Conservation (phyloP, 30 jellyfish, hydroid and myxozoan species). For the Pelagia noctiluca region DNA sequence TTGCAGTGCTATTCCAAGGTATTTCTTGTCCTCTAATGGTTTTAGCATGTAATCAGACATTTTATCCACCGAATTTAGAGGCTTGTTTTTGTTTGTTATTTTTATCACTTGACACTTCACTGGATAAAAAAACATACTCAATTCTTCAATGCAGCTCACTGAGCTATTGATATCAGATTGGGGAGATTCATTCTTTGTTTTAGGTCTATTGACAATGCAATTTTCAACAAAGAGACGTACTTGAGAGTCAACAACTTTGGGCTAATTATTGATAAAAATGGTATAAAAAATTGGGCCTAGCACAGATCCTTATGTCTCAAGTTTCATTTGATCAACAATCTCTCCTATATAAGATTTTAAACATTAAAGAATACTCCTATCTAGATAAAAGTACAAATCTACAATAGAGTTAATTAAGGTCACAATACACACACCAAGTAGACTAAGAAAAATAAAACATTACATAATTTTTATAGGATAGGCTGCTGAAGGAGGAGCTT, state of each 20-base stretch:
- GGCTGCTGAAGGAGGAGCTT: too few relatives aligned
- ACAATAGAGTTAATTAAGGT: too few relatives aligned
- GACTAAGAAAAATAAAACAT: too few relatives aligned
- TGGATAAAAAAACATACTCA: conserved; percentile 20
- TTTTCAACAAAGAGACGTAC: conserved; percentile 40
- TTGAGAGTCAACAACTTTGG: not conserved
- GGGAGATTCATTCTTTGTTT: not conserved
- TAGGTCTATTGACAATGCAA: conserved; percentile 12
- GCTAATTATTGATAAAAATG: not conserved
- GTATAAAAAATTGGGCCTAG: not conserved
- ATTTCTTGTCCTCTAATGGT: conserved; percentile 51
- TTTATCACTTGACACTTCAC: conserved; percentile 44
- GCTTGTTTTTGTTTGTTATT: conserved; percentile 45
- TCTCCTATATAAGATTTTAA: too few relatives aligned
- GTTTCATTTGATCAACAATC: too few relatives aligned
- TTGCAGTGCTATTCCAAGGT: conserved; percentile 50
- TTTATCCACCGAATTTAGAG: conserved; percentile 32
- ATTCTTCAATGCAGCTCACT: conserved; percentile 34
- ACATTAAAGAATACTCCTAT: too few relatives aligned
- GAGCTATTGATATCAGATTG: conserved; percentile 34
- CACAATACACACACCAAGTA: too few relatives aligned
- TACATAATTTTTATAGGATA: too few relatives aligned
- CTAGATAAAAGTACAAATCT: too few relatives aligned
- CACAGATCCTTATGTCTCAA: too few relatives aligned
- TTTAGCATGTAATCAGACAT: conserved; percentile 46